Conservation (phyloP, 2,888 invertebrate genomes). For the Abrostola triplasia region DNA sequence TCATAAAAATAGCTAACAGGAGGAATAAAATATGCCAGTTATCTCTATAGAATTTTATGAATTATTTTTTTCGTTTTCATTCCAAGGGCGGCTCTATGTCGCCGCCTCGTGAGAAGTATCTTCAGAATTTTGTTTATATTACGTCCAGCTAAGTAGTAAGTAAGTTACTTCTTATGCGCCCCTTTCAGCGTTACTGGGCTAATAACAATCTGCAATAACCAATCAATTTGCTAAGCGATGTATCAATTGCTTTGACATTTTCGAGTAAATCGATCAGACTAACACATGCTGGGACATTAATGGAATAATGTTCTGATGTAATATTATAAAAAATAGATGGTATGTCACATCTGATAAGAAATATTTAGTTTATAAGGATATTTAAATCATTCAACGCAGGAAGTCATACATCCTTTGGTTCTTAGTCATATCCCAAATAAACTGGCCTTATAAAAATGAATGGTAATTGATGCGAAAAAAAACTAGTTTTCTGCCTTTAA, state of each 20-base stretch:
- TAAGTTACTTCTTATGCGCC: not conserved
- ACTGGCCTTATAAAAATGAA: not conserved
- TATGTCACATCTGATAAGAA: not conserved
- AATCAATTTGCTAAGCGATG: not conserved
- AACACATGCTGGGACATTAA: not conserved
- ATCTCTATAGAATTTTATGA: too few relatives aligned
- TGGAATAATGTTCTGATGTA: not conserved
- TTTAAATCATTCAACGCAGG: conserved; percentile 9
- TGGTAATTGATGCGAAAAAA: too few relatives aligned
- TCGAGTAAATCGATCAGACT: not conserved
- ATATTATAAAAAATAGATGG: not conserved
- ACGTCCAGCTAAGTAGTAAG: not conserved
- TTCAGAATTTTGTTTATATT: not conserved
- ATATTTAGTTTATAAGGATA: conserved; percentile 13
- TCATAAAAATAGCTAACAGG: too few relatives aligned
- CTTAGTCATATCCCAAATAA: conserved; percentile 42
- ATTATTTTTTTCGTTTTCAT: too few relatives aligned
- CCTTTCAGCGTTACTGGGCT: not conserved
- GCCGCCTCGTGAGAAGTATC: too few relatives aligned
- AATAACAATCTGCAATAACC: not conserved
- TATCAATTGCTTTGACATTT: conserved; percentile 1
- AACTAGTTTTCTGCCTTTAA: too few relatives aligned
- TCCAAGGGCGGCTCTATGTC: too few relatives aligned
- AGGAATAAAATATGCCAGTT: too few relatives aligned
- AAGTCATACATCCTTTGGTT: conserved; percentile 30